These are phyloP conservation scores for Pseudochromis fuscus DNA, from an alignment of 2,797 vertebrate species.

Conservation along the genomic window DNA sequence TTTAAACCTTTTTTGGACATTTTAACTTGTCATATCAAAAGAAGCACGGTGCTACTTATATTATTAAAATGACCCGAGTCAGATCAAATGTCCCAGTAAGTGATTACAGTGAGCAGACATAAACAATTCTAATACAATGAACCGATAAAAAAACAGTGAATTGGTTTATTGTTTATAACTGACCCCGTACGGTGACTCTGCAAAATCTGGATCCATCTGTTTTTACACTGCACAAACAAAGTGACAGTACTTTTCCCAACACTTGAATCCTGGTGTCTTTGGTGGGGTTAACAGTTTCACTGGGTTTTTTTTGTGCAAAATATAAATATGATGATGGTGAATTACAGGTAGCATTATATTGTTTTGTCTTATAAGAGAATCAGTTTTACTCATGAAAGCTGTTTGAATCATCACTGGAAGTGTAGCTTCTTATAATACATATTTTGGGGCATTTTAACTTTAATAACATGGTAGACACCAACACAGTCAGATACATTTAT, in stretches of 20 bases:
- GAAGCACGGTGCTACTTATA: background rate
- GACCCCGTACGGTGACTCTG: no score
- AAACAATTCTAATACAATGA: background rate
- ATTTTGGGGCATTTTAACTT: no score
- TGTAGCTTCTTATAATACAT: background rate
- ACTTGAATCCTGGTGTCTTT: background rate
- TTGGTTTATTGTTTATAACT: background rate
- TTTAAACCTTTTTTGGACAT: slow-evolving; percentile 3
- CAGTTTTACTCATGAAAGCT: background rate
- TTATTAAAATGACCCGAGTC: background rate
- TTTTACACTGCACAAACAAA: background rate
- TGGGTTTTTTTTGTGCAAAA: background rate
- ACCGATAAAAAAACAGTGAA: background rate
- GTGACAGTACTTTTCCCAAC: background rate
- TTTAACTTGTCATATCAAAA: background rate
- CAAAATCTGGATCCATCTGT: no score
- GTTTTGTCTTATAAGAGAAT: background rate
- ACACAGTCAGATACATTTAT: no score
- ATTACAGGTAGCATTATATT: slow-evolving; percentile 25
- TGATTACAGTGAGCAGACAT: background rate
- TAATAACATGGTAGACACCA: no score
- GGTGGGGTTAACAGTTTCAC: background rate
- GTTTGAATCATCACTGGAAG: background rate
- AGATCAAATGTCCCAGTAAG: background rate
- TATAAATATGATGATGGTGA: slow-evolving; percentile 14